Evolutionary conservation across 2,113 vertebrate genomes (phyloP), one percentile per base, ranked within the genome.

Genomic region (Halcyon senegalensis): DNA sequence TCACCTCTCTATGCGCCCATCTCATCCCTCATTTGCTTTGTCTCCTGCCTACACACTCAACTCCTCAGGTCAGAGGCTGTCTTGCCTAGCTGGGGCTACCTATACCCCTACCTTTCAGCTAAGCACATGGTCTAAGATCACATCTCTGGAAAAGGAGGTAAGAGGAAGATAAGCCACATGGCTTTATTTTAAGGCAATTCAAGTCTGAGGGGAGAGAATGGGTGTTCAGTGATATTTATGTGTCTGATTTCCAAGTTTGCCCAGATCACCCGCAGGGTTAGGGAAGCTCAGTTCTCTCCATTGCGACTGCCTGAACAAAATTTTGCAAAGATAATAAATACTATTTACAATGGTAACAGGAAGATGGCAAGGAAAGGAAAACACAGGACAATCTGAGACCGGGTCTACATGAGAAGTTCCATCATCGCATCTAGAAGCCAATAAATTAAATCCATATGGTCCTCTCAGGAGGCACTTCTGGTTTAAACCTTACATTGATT

Each of bases 311-410:
- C n/a, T 81, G 77, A 53, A 58, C 79, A 91, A 84, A 96, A 93
- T 81, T 69, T 95, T 81, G 64, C 68, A 50, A 84, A 97, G 96
- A 98, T 98, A 98, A 98, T 98, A 98, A 98, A 98, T 98, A 98
- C 98, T 98, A 98, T 98, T 98, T 98, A 98, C 98, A 98, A 96
- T 53, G 94, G 84, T 95, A 93, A 94, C 50, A 89, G 87, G 69
- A 94, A 84, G n/a, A 89, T 74, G 89, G 86, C 69, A 96, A 94
- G 90, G 86, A 94, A 94, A 75, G 27, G 44, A 75, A 88, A 94
- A 93, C 48, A 85, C 59, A 69, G 62, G 46, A 92, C 28, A 50
- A 33, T 90, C 50, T 68, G 51, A 93, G 73, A 79, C n/a, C 0
- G 1, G 44, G 78, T 81, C 53, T 95, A 78, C 55, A 56, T 27